phyloP scores from a whole-genome alignment of 2,888 invertebrate genomes.

The Noctua janthe region DNA sequence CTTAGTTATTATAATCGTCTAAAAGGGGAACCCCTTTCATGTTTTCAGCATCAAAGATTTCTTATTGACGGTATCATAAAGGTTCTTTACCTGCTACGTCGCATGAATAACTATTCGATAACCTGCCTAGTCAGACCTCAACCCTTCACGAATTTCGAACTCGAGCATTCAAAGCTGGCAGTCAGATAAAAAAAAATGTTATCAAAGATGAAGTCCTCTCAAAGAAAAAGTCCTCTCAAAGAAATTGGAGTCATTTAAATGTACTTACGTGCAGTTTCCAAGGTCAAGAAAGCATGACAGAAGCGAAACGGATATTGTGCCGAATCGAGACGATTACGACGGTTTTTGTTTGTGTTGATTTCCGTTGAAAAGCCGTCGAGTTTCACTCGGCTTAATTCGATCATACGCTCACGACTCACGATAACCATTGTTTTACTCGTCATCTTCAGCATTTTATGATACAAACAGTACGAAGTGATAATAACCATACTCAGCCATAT shows the following conservation, averaged over 20 bases:
- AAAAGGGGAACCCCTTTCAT: constrained; percentile 25
- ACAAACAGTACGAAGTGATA: not conserved
- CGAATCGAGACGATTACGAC: constrained; percentile 59
- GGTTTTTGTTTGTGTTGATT: constrained; percentile 66
- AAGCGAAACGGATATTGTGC: constrained; percentile 63
- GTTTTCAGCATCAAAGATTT: constrained; percentile 33
- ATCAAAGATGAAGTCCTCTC: not conserved
- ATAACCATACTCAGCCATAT: not conserved
- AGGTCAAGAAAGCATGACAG: constrained; percentile 75
- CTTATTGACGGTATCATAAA: constrained; percentile 35
- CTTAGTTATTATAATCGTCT: constrained; percentile 24
- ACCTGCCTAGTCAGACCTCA: constrained; percentile 36
- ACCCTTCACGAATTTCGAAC: constrained; percentile 2
- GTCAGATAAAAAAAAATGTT: not conserved
- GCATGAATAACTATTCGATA: constrained; percentile 38
- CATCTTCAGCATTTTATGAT: not conserved
- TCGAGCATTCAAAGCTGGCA: constrained; percentile 7
- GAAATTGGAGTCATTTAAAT: constrained; percentile 33
- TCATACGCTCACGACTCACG: constrained; percentile 13
- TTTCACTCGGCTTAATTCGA: constrained; percentile 56
- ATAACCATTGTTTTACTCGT: constrained; percentile 5
- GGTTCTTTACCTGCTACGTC: constrained; percentile 50
- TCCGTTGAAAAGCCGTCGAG: constrained; percentile 52
- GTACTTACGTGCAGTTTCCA: constrained; percentile 62
- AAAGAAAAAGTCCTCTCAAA: constrained; percentile 2